phyloP scores from a whole-genome alignment of 2,113 vertebrate genomes.

The Podocnemis expansa region DNA sequence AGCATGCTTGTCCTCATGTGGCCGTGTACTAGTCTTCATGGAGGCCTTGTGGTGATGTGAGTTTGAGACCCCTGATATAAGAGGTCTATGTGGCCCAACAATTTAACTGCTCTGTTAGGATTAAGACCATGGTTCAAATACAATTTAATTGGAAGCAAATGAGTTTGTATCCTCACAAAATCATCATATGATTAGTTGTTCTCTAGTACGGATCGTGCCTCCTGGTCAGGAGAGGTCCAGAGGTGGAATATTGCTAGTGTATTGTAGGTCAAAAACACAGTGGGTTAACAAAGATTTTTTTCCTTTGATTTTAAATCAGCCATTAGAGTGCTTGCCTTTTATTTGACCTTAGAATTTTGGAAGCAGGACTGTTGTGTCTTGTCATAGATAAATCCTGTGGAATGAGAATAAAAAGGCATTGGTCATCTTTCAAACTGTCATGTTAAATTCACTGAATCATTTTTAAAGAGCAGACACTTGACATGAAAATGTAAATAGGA shows the following conservation, averaged over 20 bases:
- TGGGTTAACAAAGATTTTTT: background rate
- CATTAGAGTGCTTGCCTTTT: background rate
- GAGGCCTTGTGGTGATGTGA: too few relatives aligned
- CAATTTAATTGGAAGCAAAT: slow-evolving; percentile 2
- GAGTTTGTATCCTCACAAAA: background rate
- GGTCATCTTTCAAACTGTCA: slow-evolving; percentile 25
- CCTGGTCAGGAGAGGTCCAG: background rate
- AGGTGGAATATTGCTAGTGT: background rate
- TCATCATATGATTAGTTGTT: background rate
- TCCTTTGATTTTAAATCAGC: slow-evolving; percentile 8
- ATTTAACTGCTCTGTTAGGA: background rate
- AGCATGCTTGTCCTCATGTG: too few relatives aligned
- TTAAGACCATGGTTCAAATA: slow-evolving; percentile 10
- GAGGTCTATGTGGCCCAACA: background rate
- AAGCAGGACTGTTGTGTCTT: background rate
- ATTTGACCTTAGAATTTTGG: slow-evolving; percentile 49
- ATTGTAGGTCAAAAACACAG: background rate
- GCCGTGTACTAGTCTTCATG: too few relatives aligned
- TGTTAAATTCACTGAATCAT: slow-evolving; percentile 37
- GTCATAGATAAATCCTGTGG: slow-evolving; percentile 18
- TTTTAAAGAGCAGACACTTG: slow-evolving; percentile 73
- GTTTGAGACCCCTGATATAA: too few relatives aligned
- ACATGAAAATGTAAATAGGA: slow-evolving; percentile 77
- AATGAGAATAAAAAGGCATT: slow-evolving; percentile 15
- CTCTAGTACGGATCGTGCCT: background rate